phyloP scores from a whole-genome alignment of 2,888 invertebrate species.

The Didymodactylos carnosus region DNA sequence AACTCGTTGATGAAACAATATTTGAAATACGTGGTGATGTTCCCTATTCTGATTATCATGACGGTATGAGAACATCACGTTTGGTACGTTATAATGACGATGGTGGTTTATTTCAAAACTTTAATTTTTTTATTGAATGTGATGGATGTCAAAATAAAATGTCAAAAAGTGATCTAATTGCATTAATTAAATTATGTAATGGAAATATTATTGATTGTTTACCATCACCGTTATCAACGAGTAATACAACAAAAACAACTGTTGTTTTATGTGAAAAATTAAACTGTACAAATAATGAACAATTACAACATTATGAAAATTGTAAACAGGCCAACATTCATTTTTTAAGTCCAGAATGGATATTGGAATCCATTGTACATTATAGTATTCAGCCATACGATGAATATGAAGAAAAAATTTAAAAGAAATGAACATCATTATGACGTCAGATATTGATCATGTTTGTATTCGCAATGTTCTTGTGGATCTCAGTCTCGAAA shows the following conservation, averaged over 20 bases:
- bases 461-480: too few species aligned
- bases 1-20: not conserved
- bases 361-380: not conserved
- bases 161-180: not conserved
- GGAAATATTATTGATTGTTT: not conserved
- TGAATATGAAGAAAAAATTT: not conserved
- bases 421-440: not conserved
- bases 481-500: too few species aligned
- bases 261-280: not conserved
- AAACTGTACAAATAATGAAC: not conserved
- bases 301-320: not conserved
- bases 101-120: not conserved
- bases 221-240: not conserved
- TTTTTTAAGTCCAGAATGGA: not conserved
- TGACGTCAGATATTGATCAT: too few species aligned
- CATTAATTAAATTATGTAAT: not conserved
- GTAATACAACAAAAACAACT: not conserved
- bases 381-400: not conserved
- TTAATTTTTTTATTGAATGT: not conserved
- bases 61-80: not conserved
- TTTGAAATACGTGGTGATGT: not conserved
- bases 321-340: not conserved
- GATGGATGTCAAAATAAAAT: not conserved
- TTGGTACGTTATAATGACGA: not conserved
- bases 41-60: not conserved